Evolutionary conservation across 2,888 invertebrate genomes (phyloP).

Genomic region (Mimachlamys varia): DNA sequence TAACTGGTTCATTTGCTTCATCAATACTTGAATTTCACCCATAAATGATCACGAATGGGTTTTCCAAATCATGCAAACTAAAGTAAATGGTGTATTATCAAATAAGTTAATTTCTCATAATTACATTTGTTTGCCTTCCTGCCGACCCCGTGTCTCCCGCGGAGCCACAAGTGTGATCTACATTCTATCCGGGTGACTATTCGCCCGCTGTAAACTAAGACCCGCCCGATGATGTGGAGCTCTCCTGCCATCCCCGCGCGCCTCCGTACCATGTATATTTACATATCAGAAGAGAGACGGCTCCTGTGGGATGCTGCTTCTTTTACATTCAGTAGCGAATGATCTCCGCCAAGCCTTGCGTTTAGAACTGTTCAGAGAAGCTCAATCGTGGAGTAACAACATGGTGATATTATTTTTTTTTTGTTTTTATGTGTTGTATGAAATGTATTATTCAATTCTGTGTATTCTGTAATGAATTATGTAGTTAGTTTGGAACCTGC

Average conservation of each 20-base stretch:
- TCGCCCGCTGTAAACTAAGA: background rate
- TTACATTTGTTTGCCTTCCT: background rate
- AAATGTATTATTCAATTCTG: background rate
- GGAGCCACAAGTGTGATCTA: background rate
- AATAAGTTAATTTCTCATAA: background rate
- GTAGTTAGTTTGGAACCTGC: background rate
- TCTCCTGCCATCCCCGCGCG: background rate
- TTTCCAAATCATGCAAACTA: background rate
- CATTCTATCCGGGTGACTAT: background rate
- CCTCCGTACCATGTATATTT: background rate
- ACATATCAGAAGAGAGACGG: conserved; percentile 3
- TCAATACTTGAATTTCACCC: background rate
- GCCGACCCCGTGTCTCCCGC: background rate
- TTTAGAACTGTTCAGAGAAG: background rate
- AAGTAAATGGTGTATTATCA: conserved; percentile 1
- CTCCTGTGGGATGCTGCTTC: background rate
- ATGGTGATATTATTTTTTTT: background rate
- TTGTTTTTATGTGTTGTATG: conserved; percentile 3
- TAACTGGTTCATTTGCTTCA: background rate
- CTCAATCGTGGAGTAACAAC: background rate
- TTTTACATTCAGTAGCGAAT: background rate
- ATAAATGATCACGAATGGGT: background rate
- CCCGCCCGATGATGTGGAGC: background rate
- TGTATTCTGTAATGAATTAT: background rate
- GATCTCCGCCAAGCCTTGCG: background rate